Base-by-base conservation (phyloP, 2,797 vertebrate species). In the Anguilla marmorata region DNA sequence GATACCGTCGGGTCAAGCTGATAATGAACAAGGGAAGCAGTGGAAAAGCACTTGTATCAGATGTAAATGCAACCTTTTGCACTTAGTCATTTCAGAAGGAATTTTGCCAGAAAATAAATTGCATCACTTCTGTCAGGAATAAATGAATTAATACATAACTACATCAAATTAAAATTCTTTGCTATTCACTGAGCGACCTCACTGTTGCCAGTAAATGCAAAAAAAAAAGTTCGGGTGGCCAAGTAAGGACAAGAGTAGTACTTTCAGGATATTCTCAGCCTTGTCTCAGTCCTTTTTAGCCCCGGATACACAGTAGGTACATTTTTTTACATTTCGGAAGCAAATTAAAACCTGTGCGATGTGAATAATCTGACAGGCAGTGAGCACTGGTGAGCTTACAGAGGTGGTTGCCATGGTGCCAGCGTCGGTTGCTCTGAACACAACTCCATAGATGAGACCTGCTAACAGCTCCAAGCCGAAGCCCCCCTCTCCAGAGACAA, bases 291-390 rank as follows among this genome's bases (percentile, higher is more conserved):
- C 21, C 27, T 9, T 76, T 76, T 72, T 8, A 8, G 7, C n/a
- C 8, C 1, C 3, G 72, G 3, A 76, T 33, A 9, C 3, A 37
- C 27, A 37, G 58, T 4, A 52, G 50, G 50, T 52, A 63, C 58
- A 19, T 21, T 63, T 21, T 63, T 76, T 76, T 11, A 37, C 30
- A 33, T 5, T 76, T 37, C 9, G 0, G 72, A 33, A 30, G 72
- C 8, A 9, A 76, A 76, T 37, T 76, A 33, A 33, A 76, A 76
- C 27, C 27, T 37, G 27, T 33, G 27, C 72, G 2, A 37, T 76
- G 27, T 76, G 27, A 76, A 24, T 80, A 24, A 80, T 45, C 76
- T 80, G 76, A 80, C 76, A 45, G 14, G 37, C 76, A 80, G 41
- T 24, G 76, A 80, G 76, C 16, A 21, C 41, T 16, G 45, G 41